Conservation (phyloP, 2,797 vertebrate species). For the Pseudomugil tenellus region DNA sequence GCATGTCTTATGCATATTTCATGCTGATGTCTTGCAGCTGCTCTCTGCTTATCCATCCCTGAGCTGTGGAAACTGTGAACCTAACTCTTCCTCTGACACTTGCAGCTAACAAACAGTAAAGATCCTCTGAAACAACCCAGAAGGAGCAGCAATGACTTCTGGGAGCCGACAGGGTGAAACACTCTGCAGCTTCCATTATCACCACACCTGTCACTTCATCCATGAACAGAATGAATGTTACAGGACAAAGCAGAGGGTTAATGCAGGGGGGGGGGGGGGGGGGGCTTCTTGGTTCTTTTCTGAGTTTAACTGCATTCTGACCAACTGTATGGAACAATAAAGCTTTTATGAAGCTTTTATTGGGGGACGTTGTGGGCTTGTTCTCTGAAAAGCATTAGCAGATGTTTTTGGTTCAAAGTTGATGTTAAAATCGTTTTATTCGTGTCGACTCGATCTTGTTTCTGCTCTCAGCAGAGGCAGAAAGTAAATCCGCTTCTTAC, state of each 20-base stretch:
- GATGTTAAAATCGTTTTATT: constrained; percentile 9
- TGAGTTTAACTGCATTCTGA: neutral
- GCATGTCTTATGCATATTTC: neutral
- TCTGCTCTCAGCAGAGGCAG: neutral
- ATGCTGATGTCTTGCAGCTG: neutral
- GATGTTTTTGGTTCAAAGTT: neutral
- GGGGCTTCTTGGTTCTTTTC: neutral
- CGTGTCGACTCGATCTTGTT: no score
- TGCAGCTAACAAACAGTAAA: neutral
- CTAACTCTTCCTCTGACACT: neutral
- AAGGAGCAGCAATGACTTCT: constrained; percentile 1
- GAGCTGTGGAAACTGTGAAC: neutral
- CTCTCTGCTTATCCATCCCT: neutral
- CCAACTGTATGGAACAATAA: constrained; percentile 30
- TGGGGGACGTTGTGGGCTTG: neutral
- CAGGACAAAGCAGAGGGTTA: neutral
- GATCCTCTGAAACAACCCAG: neutral
- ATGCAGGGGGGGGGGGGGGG: neutral
- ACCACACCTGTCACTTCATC: constrained; percentile 18
- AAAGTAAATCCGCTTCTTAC: neutral
- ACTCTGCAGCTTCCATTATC: neutral
- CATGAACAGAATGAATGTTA: neutral
- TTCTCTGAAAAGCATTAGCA: no score
- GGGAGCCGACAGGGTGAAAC: neutral
- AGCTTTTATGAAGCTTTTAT: constrained; percentile 54